A percentile compares a stretch with the other conserved stretches of the same genome.
phyloP scores from a whole-genome alignment of 1,140 invertebrate genomes.

The Drosophila littoralis region DNA sequence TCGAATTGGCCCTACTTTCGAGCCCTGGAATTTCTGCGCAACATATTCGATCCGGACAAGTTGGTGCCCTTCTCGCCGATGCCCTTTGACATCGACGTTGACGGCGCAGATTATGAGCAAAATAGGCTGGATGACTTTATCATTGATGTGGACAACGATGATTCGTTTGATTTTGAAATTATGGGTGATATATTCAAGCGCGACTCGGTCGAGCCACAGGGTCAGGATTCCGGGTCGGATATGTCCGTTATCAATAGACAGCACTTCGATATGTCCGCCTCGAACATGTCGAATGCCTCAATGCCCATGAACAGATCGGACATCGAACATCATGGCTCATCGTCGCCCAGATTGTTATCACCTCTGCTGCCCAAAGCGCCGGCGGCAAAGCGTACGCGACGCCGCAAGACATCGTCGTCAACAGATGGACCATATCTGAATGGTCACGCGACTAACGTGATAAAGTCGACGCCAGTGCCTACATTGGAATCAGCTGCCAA shows the following conservation, averaged over 20 bases:
- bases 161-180: conserved; percentile 70
- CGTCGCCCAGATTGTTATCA: conserved; percentile 45
- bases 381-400: conserved; percentile 42
- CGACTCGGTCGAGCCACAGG: conserved; percentile 20
- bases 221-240: conserved; percentile 51
- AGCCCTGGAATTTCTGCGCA: conserved; percentile 58
- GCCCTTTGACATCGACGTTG: conserved; percentile 1
- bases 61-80: conserved; percentile 42
- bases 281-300: conserved; percentile 2
- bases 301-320: conserved; percentile 41
- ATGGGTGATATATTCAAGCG: conserved; percentile 70
- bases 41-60: conserved; percentile 59
- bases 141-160: conserved; percentile 68
- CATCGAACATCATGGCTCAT: conserved; percentile 6
- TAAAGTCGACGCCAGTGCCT: background rate
- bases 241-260: conserved; percentile 27
- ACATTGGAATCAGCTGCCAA: conserved; percentile 19
- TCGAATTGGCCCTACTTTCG: conserved; percentile 67
- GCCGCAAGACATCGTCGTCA: conserved; percentile 36
- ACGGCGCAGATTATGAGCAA: background rate
- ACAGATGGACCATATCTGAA: conserved; percentile 31
- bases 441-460: background rate
- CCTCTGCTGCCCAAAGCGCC: conserved; percentile 23
- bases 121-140: conserved; percentile 50
- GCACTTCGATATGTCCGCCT: conserved; percentile 1